These are phyloP conservation scores for Eubasilissa splendida DNA, from an alignment of 2,888 invertebrate species.

Conservation along the genomic window DNA sequence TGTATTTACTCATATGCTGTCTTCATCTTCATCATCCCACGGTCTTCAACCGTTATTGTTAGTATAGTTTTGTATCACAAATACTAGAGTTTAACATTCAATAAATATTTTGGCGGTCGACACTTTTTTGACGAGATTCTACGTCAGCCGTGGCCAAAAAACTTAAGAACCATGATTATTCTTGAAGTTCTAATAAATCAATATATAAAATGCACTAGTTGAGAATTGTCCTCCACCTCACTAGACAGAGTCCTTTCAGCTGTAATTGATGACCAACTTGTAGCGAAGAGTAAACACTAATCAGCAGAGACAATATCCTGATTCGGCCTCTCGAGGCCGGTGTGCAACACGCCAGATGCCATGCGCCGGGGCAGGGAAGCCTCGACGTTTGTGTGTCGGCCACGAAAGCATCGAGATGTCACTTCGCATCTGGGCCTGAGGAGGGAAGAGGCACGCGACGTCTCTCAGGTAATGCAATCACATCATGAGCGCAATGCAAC, in stretches of 20 bases:
- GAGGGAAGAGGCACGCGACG: neutral
- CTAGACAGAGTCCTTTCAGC: neutral
- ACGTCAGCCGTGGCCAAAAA: no score
- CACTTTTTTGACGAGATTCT: no score
- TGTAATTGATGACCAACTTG: slow-evolving; percentile 32
- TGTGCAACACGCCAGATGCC: no score
- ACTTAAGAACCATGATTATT: no score
- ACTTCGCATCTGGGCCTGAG: neutral
- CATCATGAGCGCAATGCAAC: neutral
- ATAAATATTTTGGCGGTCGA: no score
- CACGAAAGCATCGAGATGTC: neutral
- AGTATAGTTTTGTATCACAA: no score
- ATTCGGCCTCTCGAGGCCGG: slow-evolving; percentile 18
- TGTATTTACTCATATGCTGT: no score
- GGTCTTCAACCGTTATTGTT: no score
- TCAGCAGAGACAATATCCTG: slow-evolving; percentile 51
- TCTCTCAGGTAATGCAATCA: neutral
- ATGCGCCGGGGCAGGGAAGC: neutral
- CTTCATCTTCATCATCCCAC: no score
- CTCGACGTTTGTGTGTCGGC: neutral
- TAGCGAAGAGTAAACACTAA: slow-evolving; percentile 47
- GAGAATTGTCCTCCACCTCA: slow-evolving; percentile 14
- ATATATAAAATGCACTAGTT: neutral
- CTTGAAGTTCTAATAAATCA: no score
- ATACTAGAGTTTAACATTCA: no score